Evolutionary conservation across 2,797 vertebrate genomes (phyloP).

Genomic region (Atherinosoma microstoma): DNA sequence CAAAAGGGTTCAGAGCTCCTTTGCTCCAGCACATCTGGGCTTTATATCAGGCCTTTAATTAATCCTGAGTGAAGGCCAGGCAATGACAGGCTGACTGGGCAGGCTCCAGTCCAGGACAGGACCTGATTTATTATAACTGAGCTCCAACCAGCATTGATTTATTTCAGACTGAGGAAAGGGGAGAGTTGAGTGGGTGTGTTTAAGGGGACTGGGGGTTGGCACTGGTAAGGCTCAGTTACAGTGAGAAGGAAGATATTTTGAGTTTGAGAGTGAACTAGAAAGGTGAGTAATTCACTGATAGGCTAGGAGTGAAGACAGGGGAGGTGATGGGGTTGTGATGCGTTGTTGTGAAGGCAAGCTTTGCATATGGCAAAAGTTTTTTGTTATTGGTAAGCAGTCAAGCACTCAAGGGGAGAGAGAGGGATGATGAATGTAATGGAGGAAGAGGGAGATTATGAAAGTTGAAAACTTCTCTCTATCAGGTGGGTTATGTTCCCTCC

Average conservation of each 20-base stretch:
- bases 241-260: slow-evolving; percentile 60
- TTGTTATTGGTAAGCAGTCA: slow-evolving; percentile 37
- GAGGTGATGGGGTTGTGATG: slow-evolving; percentile 35
- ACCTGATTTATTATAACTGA: slow-evolving; percentile 98
- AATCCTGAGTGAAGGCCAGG: slow-evolving; percentile 99
- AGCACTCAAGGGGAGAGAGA: slow-evolving; percentile 10
- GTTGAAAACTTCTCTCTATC: slow-evolving; percentile 67
- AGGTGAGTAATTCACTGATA: slow-evolving; percentile 54
- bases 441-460: slow-evolving; percentile 53
- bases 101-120: slow-evolving; percentile 97
- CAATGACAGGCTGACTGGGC: slow-evolving; percentile 99
- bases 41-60: slow-evolving; percentile 99
- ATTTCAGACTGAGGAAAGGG: slow-evolving; percentile 89
- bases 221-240: slow-evolving; percentile 90
- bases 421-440: slow-evolving; percentile 64
- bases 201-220: slow-evolving; percentile 63
- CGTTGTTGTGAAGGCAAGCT: slow-evolving; percentile 28
- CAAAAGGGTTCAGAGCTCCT: slow-evolving; percentile 88
- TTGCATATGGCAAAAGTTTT: slow-evolving; percentile 26
- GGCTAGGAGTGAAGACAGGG: slow-evolving; percentile 22
- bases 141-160: slow-evolving; percentile 98
- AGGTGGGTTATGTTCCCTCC: slow-evolving; percentile 74
- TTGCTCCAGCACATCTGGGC: slow-evolving; percentile 96
- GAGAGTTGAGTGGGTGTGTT: slow-evolving; percentile 71
- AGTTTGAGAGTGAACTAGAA: slow-evolving; percentile 61